Evolutionary conservation across 2,113 vertebrate genomes (phyloP), one percentile per base, ranked within the genome.

Genomic region (Hemibagrus wyckioides): DNA sequence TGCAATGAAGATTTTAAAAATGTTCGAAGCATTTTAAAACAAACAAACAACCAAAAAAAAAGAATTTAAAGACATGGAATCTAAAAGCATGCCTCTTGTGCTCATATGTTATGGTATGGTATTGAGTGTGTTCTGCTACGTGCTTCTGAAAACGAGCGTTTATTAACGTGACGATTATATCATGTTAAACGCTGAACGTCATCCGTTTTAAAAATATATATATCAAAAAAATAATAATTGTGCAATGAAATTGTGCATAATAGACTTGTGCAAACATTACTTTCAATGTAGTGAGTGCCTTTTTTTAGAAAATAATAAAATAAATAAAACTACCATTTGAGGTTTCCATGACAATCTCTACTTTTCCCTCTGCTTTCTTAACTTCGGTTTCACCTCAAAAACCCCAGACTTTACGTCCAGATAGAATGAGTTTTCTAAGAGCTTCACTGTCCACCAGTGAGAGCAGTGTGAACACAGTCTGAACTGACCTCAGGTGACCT

Each of bases 261-360:
- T 90, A 90, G 19, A 89, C 44, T 89, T 82, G 80, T 93, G 90
- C 92, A 92, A 93, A 85, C 92, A 92, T 93, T 92, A 92, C 92
- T 90, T 91, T 91, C 86, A 92, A 91, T 92, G 90, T 93, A 93
- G 90, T 93, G 92, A 92, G 91, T 94, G 94, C 93, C 86, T 93
- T 94, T 95, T 92, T 50, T 52, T 6, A 83, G 52, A 83, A 67
- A 19, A 44, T 9, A 5, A 17, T 50, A 25, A 80, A 81, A 84
- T 85, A 94, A 94, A 94, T 94, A 93, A 93, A 94, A 61, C 90
- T 89, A 90, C 86, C 80, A 63, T 86, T 67, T 56, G 71, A 73
- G 65, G 50, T 87, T 76, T 84, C 28, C 28, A 21, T 21, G n/a
- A 9, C 33, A 50, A 56, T 56, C n/a, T 33, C 56, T 59, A 28